Evolutionary conservation across 2,113 vertebrate genomes (phyloP), one percentile per base, ranked within the genome.

Genomic region (Plectropomus leopardus): DNA sequence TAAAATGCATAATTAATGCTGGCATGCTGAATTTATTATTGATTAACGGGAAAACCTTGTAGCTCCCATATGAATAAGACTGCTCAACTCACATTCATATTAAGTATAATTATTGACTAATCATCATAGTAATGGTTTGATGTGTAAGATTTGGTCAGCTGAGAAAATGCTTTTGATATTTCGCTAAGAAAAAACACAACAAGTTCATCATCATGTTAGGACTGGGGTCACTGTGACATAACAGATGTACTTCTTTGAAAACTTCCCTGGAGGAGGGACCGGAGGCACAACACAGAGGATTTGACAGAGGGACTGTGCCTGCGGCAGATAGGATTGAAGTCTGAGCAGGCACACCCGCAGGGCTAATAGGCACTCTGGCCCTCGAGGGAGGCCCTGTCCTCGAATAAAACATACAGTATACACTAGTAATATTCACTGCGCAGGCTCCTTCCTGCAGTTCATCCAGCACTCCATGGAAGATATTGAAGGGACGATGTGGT

Each of bases 341-440:
- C 59, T 75, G 72, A 76, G 80, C 79, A 64, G 85, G 80, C 69
- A 61, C 85, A 87, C 85, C 91, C 78, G 61, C 86, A 74, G 90
- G 90, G 84, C 86, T 88, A 83, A 86, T 86, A 85, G 86, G 66
- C 85, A 61, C 87, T 64, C 24, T 40, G 78, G 74, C 69, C 88
- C 76, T 80, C 40, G 0, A 48, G 86, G 78, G 84, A 87, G 71
- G 68, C 59, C 80, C 74, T 81, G 87, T 88, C 87, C 87, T 86
- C 53, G 1, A 83, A 93, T 85, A 78, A 90, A 91, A 85, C 83
- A 67, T 59, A 85, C 79, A 76, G 14, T 58, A 76, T 57, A 61
- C 61, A 61, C 66, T 69, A 63, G 67, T 57, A 75, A 59, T 78
- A 82, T 57, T 59, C 64, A 75, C 48, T 28, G 34, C 65, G 76